These are phyloP conservation scores for Mustelus asterias DNA, from an alignment of 2,113 vertebrate species.

Conservation along the genomic window DNA sequence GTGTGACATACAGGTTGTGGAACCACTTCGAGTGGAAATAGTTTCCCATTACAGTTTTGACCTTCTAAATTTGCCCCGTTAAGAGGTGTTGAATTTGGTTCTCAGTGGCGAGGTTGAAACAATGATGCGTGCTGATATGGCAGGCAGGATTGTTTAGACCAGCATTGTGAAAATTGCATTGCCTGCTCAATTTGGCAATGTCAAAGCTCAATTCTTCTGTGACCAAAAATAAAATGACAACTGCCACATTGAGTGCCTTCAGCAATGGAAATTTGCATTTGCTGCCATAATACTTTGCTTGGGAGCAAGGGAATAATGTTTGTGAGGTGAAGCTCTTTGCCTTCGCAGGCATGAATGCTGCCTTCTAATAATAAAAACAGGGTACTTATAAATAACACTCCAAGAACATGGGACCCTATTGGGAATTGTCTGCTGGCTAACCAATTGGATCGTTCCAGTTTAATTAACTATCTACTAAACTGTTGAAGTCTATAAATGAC, in stretches of 20 bases:
- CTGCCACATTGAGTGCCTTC: neutral
- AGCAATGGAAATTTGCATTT: neutral
- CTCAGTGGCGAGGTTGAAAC: neutral
- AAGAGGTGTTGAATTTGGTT: neutral
- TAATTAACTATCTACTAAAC: neutral
- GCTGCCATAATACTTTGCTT: neutral
- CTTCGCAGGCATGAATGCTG: neutral
- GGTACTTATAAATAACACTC: neutral
- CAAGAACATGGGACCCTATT: neutral
- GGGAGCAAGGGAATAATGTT: neutral
- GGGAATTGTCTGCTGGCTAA: constrained; percentile 1
- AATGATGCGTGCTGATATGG: neutral
- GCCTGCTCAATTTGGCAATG: neutral
- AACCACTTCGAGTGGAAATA: neutral
- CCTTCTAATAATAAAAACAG: constrained; percentile 6
- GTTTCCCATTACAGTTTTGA: neutral
- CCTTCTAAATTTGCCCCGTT: neutral
- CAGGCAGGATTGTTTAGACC: neutral
- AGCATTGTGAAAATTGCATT: neutral
- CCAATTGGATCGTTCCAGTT: neutral
- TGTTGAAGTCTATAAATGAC: constrained; percentile 14
- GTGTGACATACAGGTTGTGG: neutral
- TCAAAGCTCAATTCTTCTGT: neutral
- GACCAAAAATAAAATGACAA: neutral
- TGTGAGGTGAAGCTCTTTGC: neutral